These are phyloP conservation scores for Poliocrania exsul DNA, from an alignment of 2,797 vertebrate species.

Conservation along the genomic window DNA sequence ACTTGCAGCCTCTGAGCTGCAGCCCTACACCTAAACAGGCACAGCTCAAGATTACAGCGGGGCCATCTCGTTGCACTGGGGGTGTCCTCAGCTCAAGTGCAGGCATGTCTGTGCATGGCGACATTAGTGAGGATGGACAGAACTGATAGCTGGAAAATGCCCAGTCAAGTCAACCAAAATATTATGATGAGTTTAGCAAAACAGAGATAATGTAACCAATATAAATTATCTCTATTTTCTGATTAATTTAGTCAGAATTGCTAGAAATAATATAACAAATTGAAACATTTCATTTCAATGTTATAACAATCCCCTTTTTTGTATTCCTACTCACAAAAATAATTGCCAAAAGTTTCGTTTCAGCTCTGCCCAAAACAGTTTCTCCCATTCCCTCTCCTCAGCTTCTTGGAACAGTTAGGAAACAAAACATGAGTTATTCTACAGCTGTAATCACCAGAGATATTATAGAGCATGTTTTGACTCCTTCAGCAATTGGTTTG, in stretches of 20 bases:
- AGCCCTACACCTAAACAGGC: neutral
- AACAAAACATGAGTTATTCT: constrained; percentile 39
- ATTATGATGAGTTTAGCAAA: neutral
- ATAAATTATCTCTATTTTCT: neutral
- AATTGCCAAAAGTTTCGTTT: constrained; percentile 39
- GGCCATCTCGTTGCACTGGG: neutral
- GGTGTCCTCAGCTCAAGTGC: neutral
- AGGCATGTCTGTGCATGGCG: neutral
- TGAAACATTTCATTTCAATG: neutral
- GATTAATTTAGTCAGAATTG: neutral
- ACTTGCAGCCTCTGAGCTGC: neutral
- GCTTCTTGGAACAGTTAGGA: constrained; percentile 52
- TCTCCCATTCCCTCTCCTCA: constrained; percentile 13
- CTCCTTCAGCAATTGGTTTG: constrained; percentile 39
- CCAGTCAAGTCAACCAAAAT: neutral
- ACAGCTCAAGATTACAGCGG: too few relatives aligned
- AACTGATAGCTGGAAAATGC: neutral
- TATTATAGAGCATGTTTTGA: constrained; percentile 23
- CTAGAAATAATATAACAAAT: neutral
- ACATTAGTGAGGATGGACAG: neutral
- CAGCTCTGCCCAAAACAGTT: constrained; percentile 44
- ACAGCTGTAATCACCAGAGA: constrained; percentile 61
- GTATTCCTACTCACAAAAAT: neutral
- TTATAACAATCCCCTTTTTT: neutral
- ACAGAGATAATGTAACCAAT: neutral